These are phyloP conservation scores for Lapara coniferarum DNA, from an alignment of 2,888 invertebrate genomes.

Conservation along the genomic window DNA sequence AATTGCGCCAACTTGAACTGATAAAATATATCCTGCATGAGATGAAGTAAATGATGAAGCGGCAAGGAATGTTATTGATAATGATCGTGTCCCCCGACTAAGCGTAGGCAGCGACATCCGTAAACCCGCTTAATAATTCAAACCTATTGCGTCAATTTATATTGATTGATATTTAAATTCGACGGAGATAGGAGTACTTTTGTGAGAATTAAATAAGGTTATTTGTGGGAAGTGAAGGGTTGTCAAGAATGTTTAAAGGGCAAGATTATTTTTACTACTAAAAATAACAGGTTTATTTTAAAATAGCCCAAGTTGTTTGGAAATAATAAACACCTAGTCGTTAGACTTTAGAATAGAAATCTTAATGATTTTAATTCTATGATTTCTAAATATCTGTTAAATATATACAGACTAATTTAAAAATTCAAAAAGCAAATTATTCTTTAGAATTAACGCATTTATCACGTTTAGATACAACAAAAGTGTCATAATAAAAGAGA, in stretches of 20 bases:
- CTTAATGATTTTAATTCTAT: too few species aligned
- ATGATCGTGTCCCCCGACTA: conserved; percentile 3
- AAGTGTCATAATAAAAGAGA: too few species aligned
- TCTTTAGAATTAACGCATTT: too few species aligned
- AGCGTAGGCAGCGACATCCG: conserved; percentile 46
- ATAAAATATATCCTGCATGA: conserved; percentile 15
- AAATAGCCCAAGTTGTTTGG: too few species aligned
- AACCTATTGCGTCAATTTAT: conserved; percentile 47
- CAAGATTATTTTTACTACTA: too few species aligned
- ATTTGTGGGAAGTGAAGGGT: background rate
- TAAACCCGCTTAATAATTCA: conserved; percentile 35
- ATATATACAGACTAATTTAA: too few species aligned
- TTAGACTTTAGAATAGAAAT: too few species aligned
- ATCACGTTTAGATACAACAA: too few species aligned
- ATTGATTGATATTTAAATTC: conserved; percentile 31
- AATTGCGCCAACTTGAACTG: background rate
- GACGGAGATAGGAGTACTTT: conserved; percentile 2
- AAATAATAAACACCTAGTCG: too few species aligned
- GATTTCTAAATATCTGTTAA: too few species aligned
- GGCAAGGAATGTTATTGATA: conserved; percentile 19
- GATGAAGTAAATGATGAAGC: conserved; percentile 19
- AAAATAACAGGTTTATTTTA: too few species aligned
- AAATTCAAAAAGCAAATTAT: too few species aligned
- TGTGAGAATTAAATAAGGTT: background rate
- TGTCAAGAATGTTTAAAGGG: background rate